These are phyloP conservation scores for Cyclina sinensis DNA, from an alignment of 1,140 invertebrate species.

Conservation along the genomic window DNA sequence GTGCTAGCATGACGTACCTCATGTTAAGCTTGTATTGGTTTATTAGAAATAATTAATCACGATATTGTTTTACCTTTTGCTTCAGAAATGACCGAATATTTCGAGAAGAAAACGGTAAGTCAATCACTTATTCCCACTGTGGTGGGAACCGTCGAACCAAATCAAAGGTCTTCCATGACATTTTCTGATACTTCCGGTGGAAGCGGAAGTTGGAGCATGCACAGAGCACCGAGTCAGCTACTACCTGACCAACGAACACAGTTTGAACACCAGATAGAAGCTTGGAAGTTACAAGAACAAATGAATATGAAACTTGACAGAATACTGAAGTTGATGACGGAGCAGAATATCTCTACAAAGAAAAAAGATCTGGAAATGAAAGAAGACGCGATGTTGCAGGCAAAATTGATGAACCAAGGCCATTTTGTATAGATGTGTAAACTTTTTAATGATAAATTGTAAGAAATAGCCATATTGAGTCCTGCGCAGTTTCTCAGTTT, in stretches of 20 bases:
- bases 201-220: slow-evolving; percentile 9
- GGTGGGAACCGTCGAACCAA: background rate
- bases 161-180: slow-evolving; percentile 6
- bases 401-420: background rate
- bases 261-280: slow-evolving; percentile 31
- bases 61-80: background rate
- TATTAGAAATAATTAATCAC: too few species aligned
- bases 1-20: too few species aligned
- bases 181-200: slow-evolving; percentile 25
- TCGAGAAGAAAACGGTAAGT: background rate
- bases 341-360: background rate
- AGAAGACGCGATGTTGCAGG: background rate
- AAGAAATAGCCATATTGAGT: too few species aligned
- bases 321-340: background rate
- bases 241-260: slow-evolving; percentile 15
- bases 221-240: slow-evolving; percentile 7
- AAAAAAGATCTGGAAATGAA: background rate
- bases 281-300: slow-evolving; percentile 13
- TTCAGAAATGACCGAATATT: background rate
- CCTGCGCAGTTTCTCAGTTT: too few species aligned
- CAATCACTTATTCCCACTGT: background rate
- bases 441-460: too few species aligned
- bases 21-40: too few species aligned
- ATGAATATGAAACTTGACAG: slow-evolving; percentile 11
- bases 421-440: background rate